Evolutionary conservation across 1,140 invertebrate genomes (phyloP), one percentile per base, ranked within the genome.

Genomic region (Bombus superbus): DNA sequence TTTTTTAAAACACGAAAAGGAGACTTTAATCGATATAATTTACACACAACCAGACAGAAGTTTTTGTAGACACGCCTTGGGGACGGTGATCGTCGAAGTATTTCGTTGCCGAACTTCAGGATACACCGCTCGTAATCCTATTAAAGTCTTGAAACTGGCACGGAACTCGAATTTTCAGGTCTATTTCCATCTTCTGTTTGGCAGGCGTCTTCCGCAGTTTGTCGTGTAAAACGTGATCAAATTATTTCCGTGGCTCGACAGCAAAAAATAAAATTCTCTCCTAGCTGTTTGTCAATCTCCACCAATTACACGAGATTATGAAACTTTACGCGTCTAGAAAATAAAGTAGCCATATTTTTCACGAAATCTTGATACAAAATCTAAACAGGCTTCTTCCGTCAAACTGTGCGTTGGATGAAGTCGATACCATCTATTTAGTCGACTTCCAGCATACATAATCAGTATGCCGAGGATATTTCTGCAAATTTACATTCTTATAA

Each of bases 131-230:
- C 40, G 57, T 88, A 91, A 91, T 90, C 87, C 89, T 89, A 90
- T 89, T 91, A 92, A 90, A 92, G 88, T 88, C 81, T 59, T 69
- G 64, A 87, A 91, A 92, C 91, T 92, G 84, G 69, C 83, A 71
- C 53, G 42, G 74, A 77, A 77, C 84, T 71, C 59, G 68, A 81
- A 77, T 79, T 83, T 89, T 89, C 84, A 47, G 32, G 25, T 80
- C 77, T 85, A 77, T 79, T 85, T 85, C 76, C 68, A 80, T 72
- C 83, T 62, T 15, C 28, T 85, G 25, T 13, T 40, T 79, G 83
- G 83, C 83, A 85, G 76, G 13, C 68, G 47, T 62, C 28, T 84
- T 62, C 32, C 83, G 44, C 32, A 71, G 64, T 62, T 85, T 32
- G 83, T 73, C 76, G 47, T 22, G 44, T 44, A n/a, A 68, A 53